Conservation (phyloP, 2,113 vertebrate genomes). For the Platanista minor region DNA sequence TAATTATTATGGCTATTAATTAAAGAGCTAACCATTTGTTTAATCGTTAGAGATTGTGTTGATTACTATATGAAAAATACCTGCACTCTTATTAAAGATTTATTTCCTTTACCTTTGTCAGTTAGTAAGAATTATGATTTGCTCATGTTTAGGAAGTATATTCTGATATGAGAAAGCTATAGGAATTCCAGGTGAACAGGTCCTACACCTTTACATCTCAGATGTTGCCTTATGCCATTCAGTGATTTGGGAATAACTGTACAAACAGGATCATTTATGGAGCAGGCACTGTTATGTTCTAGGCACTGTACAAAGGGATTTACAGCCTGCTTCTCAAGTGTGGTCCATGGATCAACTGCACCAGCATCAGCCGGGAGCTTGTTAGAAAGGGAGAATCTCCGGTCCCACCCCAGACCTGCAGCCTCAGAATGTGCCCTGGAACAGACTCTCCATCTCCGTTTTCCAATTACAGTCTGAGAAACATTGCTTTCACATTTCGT, state of each 20-base stretch:
- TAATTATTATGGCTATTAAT: background rate
- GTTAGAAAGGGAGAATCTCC: background rate
- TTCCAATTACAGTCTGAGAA: background rate
- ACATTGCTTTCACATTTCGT: background rate
- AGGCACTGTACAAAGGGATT: background rate
- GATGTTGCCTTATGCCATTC: background rate
- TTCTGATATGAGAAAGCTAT: background rate
- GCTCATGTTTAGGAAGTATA: background rate
- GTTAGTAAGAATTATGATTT: background rate
- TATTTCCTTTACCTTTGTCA: background rate
- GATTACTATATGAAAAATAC: background rate
- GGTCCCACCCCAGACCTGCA: accelerated
- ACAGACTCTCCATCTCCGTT: accelerated
- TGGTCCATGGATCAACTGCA: background rate
- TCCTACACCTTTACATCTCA: background rate
- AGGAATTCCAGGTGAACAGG: background rate
- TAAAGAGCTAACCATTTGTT: background rate
- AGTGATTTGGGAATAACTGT: background rate
- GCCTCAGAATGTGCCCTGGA: background rate
- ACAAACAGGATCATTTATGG: background rate
- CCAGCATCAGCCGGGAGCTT: background rate
- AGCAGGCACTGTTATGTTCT: background rate
- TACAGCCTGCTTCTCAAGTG: background rate
- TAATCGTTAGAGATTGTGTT: background rate
- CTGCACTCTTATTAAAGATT: background rate